Conservation (phyloP, 2,797 vertebrate species). For the Miichthys miiuy region DNA sequence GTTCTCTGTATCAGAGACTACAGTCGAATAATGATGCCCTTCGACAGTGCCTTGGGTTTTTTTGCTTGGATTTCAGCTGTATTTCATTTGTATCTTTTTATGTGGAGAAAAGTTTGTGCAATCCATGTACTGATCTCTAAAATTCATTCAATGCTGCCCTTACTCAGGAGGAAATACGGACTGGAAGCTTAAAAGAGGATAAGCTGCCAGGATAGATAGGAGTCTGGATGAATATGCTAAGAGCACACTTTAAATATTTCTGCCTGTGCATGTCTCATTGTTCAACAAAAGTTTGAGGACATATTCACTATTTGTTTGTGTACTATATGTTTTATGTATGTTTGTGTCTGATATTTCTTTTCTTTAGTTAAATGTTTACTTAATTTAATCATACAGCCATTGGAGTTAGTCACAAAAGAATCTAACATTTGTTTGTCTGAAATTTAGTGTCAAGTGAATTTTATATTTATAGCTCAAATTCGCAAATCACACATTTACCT, state of each 20-base stretch:
- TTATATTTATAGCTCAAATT: background rate
- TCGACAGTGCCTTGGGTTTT: background rate
- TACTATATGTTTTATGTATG: too few relatives aligned
- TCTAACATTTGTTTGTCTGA: background rate
- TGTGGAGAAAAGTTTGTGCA: constrained; percentile 34
- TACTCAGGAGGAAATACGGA: constrained; percentile 22
- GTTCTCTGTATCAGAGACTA: constrained; percentile 25
- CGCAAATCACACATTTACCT: background rate
- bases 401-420: background rate
- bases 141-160: constrained; percentile 13
- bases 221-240: constrained; percentile 44
- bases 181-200: constrained; percentile 39
- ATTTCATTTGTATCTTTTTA: constrained; percentile 46
- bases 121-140: constrained; percentile 43
- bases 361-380: too few relatives aligned
- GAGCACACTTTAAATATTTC: constrained; percentile 18
- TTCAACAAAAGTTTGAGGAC: background rate
- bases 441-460: background rate
- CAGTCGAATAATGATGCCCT: constrained; percentile 4
- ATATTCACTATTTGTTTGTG: background rate
- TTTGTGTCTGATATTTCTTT: background rate
- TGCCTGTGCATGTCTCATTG: background rate
- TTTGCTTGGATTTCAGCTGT: constrained; percentile 20
- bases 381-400: too few relatives aligned
- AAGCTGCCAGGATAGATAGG: constrained; percentile 42